phyloP scores from a whole-genome alignment of 2,797 vertebrate genomes.

The Scolopax bukidnonensis region DNA sequence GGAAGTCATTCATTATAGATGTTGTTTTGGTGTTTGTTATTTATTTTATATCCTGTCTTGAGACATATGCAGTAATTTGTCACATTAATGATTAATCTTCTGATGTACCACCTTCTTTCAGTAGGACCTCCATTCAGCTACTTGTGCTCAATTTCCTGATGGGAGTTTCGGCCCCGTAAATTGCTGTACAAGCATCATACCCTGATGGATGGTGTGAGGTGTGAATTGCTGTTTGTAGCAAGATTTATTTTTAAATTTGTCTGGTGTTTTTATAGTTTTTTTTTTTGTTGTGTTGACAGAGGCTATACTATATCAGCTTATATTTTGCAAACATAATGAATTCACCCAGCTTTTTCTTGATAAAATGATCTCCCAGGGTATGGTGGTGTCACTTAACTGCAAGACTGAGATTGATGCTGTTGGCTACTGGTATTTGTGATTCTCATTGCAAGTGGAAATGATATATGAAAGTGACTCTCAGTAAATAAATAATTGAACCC shows the following conservation, averaged over 20 bases:
- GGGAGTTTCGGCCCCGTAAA: not conserved
- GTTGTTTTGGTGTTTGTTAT: not conserved
- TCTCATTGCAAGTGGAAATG: not conserved
- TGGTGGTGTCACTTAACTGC: not conserved
- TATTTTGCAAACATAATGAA: not conserved
- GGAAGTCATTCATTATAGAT: not conserved
- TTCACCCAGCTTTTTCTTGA: not conserved
- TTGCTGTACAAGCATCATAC: not conserved
- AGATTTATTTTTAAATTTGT: not conserved
- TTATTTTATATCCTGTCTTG: not conserved
- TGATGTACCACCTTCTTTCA: not conserved
- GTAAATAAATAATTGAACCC: not conserved
- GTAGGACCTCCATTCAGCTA: not conserved
- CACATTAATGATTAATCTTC: not conserved
- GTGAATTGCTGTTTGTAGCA: not conserved
- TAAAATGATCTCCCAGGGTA: not conserved
- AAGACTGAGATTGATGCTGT: not conserved
- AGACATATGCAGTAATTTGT: not conserved
- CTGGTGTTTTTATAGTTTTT: fast-evolving
- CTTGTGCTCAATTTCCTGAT: not conserved
- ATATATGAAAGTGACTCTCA: not conserved
- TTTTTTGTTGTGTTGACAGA: not conserved
- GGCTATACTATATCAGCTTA: not conserved
- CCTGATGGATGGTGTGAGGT: not conserved
- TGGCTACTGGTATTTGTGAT: not conserved